Evolutionary conservation across 2,888 invertebrate species (phyloP).

Genomic region (Phyllotreta cruciferae): DNA sequence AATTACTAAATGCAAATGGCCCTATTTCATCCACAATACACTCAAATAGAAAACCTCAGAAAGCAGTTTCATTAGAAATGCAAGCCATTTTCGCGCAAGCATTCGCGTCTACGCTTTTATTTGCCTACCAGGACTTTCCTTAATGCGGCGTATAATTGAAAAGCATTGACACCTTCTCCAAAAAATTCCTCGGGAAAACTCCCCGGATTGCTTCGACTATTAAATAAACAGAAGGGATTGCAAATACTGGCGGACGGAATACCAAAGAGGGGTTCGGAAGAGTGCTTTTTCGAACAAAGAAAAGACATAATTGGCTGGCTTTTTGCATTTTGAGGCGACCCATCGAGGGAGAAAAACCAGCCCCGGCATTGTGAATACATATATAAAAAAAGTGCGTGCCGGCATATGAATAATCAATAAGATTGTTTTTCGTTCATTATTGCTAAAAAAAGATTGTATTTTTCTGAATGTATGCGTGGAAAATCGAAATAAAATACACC

Average conservation of each 20-base stretch:
- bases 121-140: slow-evolving; percentile 14
- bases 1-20: too few relatives aligned
- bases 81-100: too few relatives aligned
- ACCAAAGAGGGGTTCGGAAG: slow-evolving; percentile 11
- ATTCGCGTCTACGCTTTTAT: slow-evolving; percentile 1
- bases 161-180: slow-evolving; percentile 34
- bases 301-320: slow-evolving; percentile 24
- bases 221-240: slow-evolving; percentile 24
- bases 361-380: neutral
- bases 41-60: too few relatives aligned
- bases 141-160: slow-evolving; percentile 38
- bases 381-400: slow-evolving; percentile 7
- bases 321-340: slow-evolving; percentile 13
- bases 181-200: slow-evolving; percentile 16
- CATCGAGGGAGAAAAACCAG: slow-evolving; percentile 10
- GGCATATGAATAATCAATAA: slow-evolving; percentile 17
- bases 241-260: slow-evolving; percentile 25
- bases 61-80: too few relatives aligned
- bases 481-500: too few relatives aligned
- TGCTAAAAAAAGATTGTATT: too few relatives aligned
- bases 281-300: slow-evolving; percentile 20
- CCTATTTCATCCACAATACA: too few relatives aligned
- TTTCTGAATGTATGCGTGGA: too few relatives aligned
- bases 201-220: slow-evolving; percentile 18
- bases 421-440: neutral